phyloP scores from a whole-genome alignment of 2,888 invertebrate species.

The Proisotoma minuta region DNA sequence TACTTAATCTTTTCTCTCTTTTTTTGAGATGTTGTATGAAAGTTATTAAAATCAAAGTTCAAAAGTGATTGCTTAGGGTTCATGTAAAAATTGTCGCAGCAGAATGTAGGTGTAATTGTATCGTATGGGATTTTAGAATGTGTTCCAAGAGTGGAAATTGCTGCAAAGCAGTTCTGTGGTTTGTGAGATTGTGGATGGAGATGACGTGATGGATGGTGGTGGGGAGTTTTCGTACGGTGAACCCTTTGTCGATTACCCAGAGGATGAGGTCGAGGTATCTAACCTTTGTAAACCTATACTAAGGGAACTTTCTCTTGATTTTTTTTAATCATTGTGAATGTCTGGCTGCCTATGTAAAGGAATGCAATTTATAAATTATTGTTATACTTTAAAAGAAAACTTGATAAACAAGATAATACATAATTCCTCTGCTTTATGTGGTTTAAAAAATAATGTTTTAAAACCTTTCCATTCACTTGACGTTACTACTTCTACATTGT shows the following conservation, averaged over 20 bases:
- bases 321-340: conserved; percentile 1
- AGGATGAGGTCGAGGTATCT: conserved; percentile 65
- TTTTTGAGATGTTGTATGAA: too few relatives aligned
- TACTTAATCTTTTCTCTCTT: too few relatives aligned
- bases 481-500: too few relatives aligned
- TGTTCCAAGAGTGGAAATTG: conserved; percentile 40
- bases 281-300: conserved; percentile 10
- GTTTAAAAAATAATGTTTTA: too few relatives aligned
- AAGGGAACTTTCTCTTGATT: conserved; percentile 1
- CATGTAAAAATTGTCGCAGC: too few relatives aligned
- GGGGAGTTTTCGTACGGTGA: conserved; percentile 48
- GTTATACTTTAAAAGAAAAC: too few relatives aligned
- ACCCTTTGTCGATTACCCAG: conserved; percentile 81
- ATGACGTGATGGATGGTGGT: conserved; percentile 29
- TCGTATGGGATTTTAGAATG: conserved; percentile 25
- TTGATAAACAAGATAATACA: too few relatives aligned
- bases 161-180: conserved; percentile 26
- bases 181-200: conserved; percentile 38
- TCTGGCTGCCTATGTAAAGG: background rate
- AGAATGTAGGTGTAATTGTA: conserved; percentile 17
- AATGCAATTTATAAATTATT: background rate
- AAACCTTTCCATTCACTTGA: too few relatives aligned
- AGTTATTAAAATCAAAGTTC: too few relatives aligned
- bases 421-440: too few relatives aligned
- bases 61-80: too few relatives aligned